A percentile compares a stretch with the other conserved stretches of the same genome.
Evolutionary conservation across 1,140 invertebrate genomes (phyloP).

Genomic region (Pantala flavescens): DNA sequence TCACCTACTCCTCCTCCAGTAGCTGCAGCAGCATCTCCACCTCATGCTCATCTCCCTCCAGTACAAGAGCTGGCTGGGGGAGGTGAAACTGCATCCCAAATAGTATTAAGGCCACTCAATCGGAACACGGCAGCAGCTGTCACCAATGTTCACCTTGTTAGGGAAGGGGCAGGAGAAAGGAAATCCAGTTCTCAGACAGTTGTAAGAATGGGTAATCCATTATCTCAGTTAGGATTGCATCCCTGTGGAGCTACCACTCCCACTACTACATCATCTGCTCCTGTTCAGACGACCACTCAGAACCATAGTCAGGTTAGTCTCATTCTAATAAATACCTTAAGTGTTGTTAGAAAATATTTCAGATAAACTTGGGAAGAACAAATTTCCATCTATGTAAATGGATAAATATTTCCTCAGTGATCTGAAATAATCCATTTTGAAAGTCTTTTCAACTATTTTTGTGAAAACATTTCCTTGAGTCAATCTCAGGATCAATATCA

Average conservation of each 20-base stretch:
- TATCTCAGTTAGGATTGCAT: neutral
- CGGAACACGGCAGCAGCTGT: conserved; percentile 25
- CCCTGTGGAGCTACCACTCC: neutral
- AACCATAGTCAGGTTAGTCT: neutral
- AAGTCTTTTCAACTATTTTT: too few relatives aligned
- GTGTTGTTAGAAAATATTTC: too few relatives aligned
- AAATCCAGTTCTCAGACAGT: neutral
- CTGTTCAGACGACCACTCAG: neutral
- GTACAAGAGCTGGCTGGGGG: neutral
- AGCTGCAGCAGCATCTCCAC: neutral
- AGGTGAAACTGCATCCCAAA: neutral
- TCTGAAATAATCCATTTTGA: too few relatives aligned
- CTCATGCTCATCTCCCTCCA: conserved; percentile 13
- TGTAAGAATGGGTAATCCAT: neutral
- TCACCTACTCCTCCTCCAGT: neutral
- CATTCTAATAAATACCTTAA: too few relatives aligned
- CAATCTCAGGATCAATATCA: too few relatives aligned
- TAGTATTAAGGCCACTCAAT: conserved; percentile 27
- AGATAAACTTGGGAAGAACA: too few relatives aligned
- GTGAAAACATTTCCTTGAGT: too few relatives aligned
- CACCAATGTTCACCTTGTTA: neutral
- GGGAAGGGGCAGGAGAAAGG: neutral
- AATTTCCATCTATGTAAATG: too few relatives aligned
- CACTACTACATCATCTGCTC: neutral
- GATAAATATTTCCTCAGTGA: too few relatives aligned